Evolutionary conservation across 53 echinoderm and acorn worm genomes (phyloP).

Genomic region (Actinopyga echinites): DNA sequence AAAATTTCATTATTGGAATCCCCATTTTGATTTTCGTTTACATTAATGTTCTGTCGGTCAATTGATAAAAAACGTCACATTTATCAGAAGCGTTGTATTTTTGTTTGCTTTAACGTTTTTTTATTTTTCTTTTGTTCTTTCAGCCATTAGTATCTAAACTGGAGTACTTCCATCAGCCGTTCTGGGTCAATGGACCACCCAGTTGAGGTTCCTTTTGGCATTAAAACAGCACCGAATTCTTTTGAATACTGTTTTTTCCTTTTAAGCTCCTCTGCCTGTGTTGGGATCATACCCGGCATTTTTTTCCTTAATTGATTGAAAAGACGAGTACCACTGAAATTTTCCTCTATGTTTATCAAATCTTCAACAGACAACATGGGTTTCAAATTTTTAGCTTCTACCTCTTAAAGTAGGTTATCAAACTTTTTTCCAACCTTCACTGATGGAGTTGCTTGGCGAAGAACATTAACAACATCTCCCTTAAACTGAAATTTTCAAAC

Average conservation of each 20-base stretch:
- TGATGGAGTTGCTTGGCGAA: not conserved
- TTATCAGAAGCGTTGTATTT: no score
- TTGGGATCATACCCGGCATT: conserved; percentile 57
- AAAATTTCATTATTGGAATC: no score
- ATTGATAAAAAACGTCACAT: no score
- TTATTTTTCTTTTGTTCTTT: not conserved
- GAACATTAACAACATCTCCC: not conserved
- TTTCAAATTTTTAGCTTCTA: not conserved
- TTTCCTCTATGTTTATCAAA: conserved; percentile 50
- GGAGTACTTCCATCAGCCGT: conserved; percentile 47
- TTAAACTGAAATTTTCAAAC: not conserved
- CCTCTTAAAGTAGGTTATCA: not conserved
- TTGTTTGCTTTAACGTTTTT: no score
- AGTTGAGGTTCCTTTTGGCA: conserved; percentile 57
- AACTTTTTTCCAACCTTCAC: not conserved
- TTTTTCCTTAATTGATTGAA: conserved; percentile 55
- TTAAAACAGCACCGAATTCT: conserved; percentile 50
- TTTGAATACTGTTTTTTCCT: conserved; percentile 31
- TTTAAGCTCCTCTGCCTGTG: conserved; percentile 5
- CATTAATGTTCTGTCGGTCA: conserved; percentile 14
- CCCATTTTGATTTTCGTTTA: no score
- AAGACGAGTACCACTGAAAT: conserved; percentile 53
- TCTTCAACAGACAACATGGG: conserved; percentile 23
- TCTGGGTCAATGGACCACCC: conserved; percentile 63
- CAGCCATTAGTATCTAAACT: conserved; percentile 58